Conservation (phyloP, 53 echinoderm and acorn worm genomes). For the Luidia sarsii region DNA sequence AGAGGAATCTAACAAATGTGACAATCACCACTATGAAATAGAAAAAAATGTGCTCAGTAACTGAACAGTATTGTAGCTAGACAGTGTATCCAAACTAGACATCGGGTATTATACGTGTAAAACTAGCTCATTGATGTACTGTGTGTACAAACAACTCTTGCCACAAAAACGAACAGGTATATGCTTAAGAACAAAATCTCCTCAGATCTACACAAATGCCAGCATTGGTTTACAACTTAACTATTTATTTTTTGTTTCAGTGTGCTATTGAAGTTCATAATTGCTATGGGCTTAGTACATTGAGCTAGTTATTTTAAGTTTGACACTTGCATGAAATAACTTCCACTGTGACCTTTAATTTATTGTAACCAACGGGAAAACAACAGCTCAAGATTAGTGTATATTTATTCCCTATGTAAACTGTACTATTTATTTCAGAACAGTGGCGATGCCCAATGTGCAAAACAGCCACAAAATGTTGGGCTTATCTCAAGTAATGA, state of each 20-base stretch:
- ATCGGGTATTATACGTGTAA: too few relatives aligned
- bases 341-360: conserved; percentile 44
- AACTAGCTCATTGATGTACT: too few relatives aligned
- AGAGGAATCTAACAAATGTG: too few relatives aligned
- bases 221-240: conserved; percentile 13
- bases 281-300: not conserved
- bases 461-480: conserved; percentile 1
- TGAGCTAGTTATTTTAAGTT: not conserved
- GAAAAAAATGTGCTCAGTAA: conserved; percentile 7
- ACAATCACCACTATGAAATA: too few relatives aligned
- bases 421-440: conserved; percentile 54
- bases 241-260: not conserved
- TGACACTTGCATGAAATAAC: conserved; percentile 12
- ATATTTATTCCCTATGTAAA: conserved; percentile 44
- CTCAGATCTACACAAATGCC: not conserved
- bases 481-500: conserved; percentile 28
- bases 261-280: conserved; percentile 17
- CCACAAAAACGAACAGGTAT: conserved; percentile 1
- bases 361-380: conserved; percentile 45
- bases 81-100: too few relatives aligned
- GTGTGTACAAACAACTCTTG: conserved; percentile 50
- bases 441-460: conserved; percentile 23
- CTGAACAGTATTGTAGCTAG: conserved; percentile 13
- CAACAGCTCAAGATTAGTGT: conserved; percentile 6
- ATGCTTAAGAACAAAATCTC: not conserved